Base-by-base conservation (phyloP, 2,113 vertebrate species). In the Phaethornis superciliosus region DNA sequence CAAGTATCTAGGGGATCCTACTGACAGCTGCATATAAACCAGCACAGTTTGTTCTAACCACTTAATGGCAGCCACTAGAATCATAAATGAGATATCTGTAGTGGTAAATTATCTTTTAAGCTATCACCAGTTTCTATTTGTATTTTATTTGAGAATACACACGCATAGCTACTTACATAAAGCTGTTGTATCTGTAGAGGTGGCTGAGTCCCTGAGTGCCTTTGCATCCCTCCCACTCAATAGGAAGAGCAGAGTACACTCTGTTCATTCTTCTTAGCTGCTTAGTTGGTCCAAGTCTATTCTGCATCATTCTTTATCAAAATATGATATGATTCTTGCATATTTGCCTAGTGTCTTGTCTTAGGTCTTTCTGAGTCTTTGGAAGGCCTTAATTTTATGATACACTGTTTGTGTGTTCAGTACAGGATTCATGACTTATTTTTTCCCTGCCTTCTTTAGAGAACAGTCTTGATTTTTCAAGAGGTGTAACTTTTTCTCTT, bases 281-380 rank as follows among this genome's bases (percentile, higher is more conserved):
- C 37, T 82, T 68, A 15, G 8, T 32, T 49, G 16, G 37, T 51
- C 27, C 12, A 67, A 23, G 67, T 79, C 27, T 70, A 81, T 49
- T 70, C 30, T 58, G 0, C 0, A 0, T 70, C 1, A 0, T 65
- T 95, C 42, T 15, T 62, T 67, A 35, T 37, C 40, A 62, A 55
- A 80, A 67, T 47, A 37, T 42, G 27, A 47, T 22, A 37, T 19
- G 12, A 35, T 32, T 81, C 44, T 89, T 40, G 15, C 15, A 23
- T 58, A 12, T 51, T 74, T 91, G 8, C 54, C 27, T 58, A 28
- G 20, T 33, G 77, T 78, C 8, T 80, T 95, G 75, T 54, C 47
- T 44, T 62, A 54, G 15, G 10, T 46, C 30, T 56, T 84, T 28
- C 12, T 69, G 13, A 40, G 6, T 35, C 27, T 72, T 81, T 77